These are phyloP conservation scores for Halotydeus destructor DNA, from an alignment of 1,140 invertebrate species.

Conservation along the genomic window DNA sequence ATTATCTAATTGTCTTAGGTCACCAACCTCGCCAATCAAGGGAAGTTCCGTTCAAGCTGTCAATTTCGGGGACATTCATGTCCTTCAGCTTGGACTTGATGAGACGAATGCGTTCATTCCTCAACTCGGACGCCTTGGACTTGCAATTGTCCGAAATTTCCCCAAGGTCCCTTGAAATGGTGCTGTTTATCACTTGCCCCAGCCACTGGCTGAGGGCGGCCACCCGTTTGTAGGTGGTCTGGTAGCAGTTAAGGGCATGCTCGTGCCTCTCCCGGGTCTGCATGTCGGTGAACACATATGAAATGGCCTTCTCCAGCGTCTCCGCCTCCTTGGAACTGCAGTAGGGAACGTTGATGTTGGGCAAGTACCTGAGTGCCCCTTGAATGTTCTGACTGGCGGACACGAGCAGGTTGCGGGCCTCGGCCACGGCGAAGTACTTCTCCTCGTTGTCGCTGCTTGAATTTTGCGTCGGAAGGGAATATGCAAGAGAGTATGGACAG, in stretches of 20 bases:
- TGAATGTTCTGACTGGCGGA: conserved; percentile 34
- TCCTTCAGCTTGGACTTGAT: conserved; percentile 20
- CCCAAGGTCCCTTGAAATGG: conserved; percentile 24
- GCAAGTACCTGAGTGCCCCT: conserved; percentile 33
- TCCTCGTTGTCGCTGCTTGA: conserved; percentile 22
- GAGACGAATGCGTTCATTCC: conserved; percentile 24
- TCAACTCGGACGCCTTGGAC: conserved; percentile 20
- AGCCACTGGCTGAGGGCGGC: conserved; percentile 36
- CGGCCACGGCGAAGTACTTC: conserved; percentile 30
- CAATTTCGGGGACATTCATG: conserved; percentile 13
- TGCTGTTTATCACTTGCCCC: conserved; percentile 29
- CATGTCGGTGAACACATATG: conserved; percentile 37
- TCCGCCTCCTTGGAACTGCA: conserved; percentile 33
- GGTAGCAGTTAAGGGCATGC: conserved; percentile 31
- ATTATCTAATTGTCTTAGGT: not conserved
- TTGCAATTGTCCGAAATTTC: conserved; percentile 20
- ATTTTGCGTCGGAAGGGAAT: too few species aligned
- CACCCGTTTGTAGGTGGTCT: conserved; percentile 28
- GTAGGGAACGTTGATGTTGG: conserved; percentile 37
- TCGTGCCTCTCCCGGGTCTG: conserved; percentile 28
- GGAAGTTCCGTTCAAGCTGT: not conserved
- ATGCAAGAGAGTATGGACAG: too few species aligned
- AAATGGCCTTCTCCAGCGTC: conserved; percentile 30
- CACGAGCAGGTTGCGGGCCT: conserved; percentile 35
- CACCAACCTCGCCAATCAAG: conserved; percentile 8